phyloP scores from a whole-genome alignment of 2,888 invertebrate species.

The Pomacea canaliculata region DNA sequence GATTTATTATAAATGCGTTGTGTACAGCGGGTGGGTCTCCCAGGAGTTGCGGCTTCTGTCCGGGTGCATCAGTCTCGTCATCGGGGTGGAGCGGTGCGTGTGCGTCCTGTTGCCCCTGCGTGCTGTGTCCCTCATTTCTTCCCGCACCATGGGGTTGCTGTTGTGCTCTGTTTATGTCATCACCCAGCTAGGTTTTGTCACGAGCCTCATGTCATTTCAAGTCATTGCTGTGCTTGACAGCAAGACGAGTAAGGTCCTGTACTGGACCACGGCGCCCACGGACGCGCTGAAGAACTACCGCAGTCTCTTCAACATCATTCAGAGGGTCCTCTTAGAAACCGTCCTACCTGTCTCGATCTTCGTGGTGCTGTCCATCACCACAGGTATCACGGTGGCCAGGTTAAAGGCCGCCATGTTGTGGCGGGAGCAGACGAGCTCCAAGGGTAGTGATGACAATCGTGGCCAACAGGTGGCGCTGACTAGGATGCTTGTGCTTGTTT shows the following conservation, averaged over 20 bases:
- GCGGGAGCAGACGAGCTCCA: not conserved
- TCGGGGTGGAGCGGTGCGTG: slow-evolving; percentile 10
- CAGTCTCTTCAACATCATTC: not conserved
- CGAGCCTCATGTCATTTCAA: not conserved
- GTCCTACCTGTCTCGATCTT: slow-evolving; percentile 1
- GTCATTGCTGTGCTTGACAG: not conserved
- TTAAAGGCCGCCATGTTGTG: not conserved
- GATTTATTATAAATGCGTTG: slow-evolving; percentile 3
- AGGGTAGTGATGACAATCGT: not conserved
- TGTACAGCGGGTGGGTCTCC: slow-evolving; percentile 11
- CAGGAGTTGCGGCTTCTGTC: slow-evolving; percentile 8
- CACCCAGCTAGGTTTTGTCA: slow-evolving; percentile 1
- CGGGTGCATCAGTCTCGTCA: slow-evolving; percentile 15
- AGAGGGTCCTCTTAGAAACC: slow-evolving; percentile 2
- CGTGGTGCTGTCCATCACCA: slow-evolving; percentile 5
- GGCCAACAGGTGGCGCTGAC: slow-evolving; percentile 15
- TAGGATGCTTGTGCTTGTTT: slow-evolving; percentile 5
- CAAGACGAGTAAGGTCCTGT: not conserved
- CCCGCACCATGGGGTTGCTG: not conserved
- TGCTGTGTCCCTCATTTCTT: not conserved
- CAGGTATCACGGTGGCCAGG: slow-evolving; percentile 6
- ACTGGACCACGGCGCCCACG: slow-evolving; percentile 5
- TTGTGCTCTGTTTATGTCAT: not conserved
- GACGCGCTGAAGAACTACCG: too few relatives aligned
- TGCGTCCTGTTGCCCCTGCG: slow-evolving; percentile 11